A percentile compares a stretch with the other conserved stretches of the same genome.
Evolutionary conservation across 1,140 invertebrate species (phyloP).

Genomic region (Drosophila kepulauana): DNA sequence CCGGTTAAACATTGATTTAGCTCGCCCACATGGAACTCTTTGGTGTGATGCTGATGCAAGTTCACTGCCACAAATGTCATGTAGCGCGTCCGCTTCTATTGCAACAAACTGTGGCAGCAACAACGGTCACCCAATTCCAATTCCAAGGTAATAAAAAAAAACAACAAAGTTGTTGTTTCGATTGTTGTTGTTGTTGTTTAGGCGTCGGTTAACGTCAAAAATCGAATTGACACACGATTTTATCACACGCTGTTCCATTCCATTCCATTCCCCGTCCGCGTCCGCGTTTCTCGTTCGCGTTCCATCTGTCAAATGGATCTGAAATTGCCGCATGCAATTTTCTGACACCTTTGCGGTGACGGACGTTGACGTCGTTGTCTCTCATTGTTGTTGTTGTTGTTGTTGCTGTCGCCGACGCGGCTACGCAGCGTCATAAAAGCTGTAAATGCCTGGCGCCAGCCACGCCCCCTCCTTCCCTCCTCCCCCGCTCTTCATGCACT

Average conservation of each 20-base stretch:
- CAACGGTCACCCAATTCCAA: constrained; percentile 20
- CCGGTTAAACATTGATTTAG: constrained; percentile 45
- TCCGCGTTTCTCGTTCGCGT: constrained; percentile 7
- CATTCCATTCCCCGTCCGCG: constrained; percentile 36
- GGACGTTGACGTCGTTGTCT: constrained; percentile 28
- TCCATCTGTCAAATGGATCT: constrained; percentile 69
- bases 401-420: constrained; percentile 36
- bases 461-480: neutral
- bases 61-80: constrained; percentile 77
- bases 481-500: neutral
- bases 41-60: neutral
- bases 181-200: constrained; percentile 70
- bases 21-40: constrained; percentile 35
- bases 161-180: constrained; percentile 4
- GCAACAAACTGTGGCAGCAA: constrained; percentile 57
- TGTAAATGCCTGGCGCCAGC: constrained; percentile 61
- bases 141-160: constrained; percentile 49
- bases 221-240: constrained; percentile 81
- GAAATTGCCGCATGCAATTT: constrained; percentile 57
- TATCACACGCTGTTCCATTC: constrained; percentile 62
- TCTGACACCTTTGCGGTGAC: constrained; percentile 76
- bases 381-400: neutral
- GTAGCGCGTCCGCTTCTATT: constrained; percentile 77
- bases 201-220: constrained; percentile 78
- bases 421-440: constrained; percentile 66